Conservation (phyloP, 2,797 vertebrate species). For the Halcyon badia region DNA sequence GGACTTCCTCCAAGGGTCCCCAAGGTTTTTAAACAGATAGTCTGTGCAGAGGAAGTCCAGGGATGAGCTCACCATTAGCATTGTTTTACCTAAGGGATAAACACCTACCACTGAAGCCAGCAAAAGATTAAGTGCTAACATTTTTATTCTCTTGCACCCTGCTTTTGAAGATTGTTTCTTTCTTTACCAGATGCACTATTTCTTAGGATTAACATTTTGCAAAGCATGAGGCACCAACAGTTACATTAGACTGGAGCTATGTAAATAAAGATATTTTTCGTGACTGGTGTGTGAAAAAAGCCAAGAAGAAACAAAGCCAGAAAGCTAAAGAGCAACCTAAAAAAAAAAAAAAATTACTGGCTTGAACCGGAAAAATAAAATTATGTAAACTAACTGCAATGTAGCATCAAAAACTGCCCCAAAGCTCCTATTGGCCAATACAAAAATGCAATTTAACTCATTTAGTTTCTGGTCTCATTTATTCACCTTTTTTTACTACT, state of each 20-base stretch:
- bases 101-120: conserved; percentile 10
- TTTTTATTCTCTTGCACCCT: neutral
- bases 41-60: conserved; percentile 57
- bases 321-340: neutral
- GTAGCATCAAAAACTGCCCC: neutral
- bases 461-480: neutral
- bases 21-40: conserved; percentile 60
- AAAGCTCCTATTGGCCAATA: neutral
- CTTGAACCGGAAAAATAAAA: neutral
- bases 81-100: conserved; percentile 46
- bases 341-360: neutral
- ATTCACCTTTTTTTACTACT: neutral
- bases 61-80: conserved; percentile 53
- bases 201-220: neutral
- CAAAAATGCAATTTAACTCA: neutral
- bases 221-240: neutral
- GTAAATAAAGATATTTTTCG: neutral
- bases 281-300: neutral
- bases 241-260: neutral
- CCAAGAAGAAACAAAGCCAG: neutral
- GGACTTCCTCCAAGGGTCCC: conserved; percentile 63
- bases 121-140: neutral
- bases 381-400: neutral
- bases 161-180: neutral
- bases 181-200: neutral